These are phyloP conservation scores for Sarcophaga variegata DNA, from an alignment of 2,888 invertebrate species.

Conservation along the genomic window DNA sequence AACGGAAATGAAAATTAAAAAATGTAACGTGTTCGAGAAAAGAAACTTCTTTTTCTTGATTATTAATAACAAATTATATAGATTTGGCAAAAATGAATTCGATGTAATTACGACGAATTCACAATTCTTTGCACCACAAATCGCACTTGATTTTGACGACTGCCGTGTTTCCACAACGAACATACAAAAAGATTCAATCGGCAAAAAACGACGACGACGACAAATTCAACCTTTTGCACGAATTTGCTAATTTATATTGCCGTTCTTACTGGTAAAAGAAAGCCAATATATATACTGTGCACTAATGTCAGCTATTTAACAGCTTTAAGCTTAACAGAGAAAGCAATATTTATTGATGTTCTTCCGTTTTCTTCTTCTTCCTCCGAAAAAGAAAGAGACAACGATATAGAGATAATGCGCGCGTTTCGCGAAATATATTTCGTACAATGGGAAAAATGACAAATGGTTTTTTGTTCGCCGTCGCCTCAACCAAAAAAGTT, in stretches of 20 bases:
- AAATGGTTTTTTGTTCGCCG: constrained; percentile 47
- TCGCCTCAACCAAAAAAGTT: background rate
- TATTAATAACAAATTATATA: constrained; percentile 44
- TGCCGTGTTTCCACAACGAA: constrained; percentile 66
- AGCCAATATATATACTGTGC: background rate
- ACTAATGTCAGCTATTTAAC: constrained; percentile 34
- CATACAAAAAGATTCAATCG: constrained; percentile 67
- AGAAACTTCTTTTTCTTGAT: constrained; percentile 46
- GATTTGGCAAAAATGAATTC: constrained; percentile 68
- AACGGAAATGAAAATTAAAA: constrained; percentile 45
- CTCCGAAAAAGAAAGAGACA: constrained; percentile 35
- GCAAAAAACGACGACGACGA: constrained; percentile 68
- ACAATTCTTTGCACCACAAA: constrained; percentile 72
- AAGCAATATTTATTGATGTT: constrained; percentile 8
- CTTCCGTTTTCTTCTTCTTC: constrained; percentile 55
- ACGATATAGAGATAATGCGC: constrained; percentile 32
- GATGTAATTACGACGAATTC: constrained; percentile 71
- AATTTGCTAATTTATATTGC: constrained; percentile 26
- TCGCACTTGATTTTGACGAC: constrained; percentile 72
- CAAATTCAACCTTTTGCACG: constrained; percentile 53
- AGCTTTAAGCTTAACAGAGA: background rate
- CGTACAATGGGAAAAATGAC: constrained; percentile 50
- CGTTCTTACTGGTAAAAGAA: constrained; percentile 2
- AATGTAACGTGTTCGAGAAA: constrained; percentile 53
- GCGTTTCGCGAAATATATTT: constrained; percentile 53